A percentile compares a stretch with the other conserved stretches of the same genome.
Evolutionary conservation across 2,888 invertebrate genomes (phyloP).

Genomic region (Drosophila dives): DNA sequence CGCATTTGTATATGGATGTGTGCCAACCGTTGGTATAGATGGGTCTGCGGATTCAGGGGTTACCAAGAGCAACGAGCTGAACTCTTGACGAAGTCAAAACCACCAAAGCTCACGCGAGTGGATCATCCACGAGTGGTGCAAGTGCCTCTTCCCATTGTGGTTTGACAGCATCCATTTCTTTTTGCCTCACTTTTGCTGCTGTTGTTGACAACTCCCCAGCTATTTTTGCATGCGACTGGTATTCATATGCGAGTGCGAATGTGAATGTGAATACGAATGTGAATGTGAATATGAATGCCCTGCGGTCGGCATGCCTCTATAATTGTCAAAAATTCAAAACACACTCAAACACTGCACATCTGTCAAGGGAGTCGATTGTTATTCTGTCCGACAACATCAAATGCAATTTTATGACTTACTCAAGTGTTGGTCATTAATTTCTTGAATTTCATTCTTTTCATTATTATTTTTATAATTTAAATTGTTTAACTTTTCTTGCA

Average conservation of each 20-base stretch:
- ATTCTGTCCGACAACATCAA: slow-evolving; percentile 3
- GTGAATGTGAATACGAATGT: background rate
- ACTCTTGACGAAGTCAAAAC: slow-evolving; percentile 40
- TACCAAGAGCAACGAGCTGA: slow-evolving; percentile 27
- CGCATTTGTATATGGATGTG: background rate
- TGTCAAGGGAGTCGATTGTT: slow-evolving; percentile 5
- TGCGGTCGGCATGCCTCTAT: slow-evolving; percentile 48
- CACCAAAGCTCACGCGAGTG: slow-evolving; percentile 23
- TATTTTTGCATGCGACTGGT: slow-evolving; percentile 37
- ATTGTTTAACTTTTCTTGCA: too few relatives aligned
- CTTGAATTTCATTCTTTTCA: too few relatives aligned
- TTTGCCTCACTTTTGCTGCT: slow-evolving; percentile 12
- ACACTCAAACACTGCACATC: background rate
- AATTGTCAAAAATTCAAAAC: slow-evolving; percentile 44
- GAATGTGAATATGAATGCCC: slow-evolving; percentile 22
- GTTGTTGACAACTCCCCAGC: slow-evolving; percentile 50
- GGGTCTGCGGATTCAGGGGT: background rate
- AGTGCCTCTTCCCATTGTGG: slow-evolving; percentile 62
- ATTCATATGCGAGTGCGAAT: slow-evolving; percentile 5
- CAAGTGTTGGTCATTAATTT: background rate
- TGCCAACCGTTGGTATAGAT: background rate
- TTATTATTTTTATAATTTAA: too few relatives aligned
- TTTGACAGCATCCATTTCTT: slow-evolving; percentile 49
- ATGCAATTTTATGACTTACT: background rate
- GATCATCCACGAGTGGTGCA: slow-evolving; percentile 41